Evolutionary conservation across 1,140 invertebrate species (phyloP).

Genomic region (Anastrepha obliqua): DNA sequence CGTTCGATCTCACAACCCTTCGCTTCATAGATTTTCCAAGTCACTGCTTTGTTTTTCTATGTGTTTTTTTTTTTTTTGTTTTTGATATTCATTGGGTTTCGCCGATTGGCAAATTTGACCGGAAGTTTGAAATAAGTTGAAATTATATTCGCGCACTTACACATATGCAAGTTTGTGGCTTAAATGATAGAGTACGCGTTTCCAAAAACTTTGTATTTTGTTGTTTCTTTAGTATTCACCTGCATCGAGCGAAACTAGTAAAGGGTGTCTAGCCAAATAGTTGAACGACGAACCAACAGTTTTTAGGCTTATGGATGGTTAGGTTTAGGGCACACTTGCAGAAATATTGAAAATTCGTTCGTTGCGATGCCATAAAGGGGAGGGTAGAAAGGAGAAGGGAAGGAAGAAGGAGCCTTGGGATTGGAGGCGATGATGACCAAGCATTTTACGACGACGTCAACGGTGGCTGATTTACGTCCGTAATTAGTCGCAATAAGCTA

Average conservation of each 20-base stretch:
- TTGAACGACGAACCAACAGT: too few relatives aligned
- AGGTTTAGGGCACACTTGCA: too few relatives aligned
- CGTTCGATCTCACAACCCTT: not conserved
- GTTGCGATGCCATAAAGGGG: too few relatives aligned
- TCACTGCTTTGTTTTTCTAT: not conserved
- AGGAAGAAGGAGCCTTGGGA: too few relatives aligned
- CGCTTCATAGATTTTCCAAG: not conserved
- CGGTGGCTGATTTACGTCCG: too few relatives aligned
- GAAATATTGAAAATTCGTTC: too few relatives aligned
- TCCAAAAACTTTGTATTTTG: not conserved
- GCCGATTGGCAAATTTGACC: constrained; percentile 49
- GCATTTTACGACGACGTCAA: too few relatives aligned
- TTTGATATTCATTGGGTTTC: constrained; percentile 23
- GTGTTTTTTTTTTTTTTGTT: not conserved
- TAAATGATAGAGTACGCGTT: not conserved
- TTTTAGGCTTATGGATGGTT: too few relatives aligned
- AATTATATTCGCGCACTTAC: constrained; percentile 1
- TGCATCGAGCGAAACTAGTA: not conserved
- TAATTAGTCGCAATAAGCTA: too few relatives aligned
- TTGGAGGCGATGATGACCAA: too few relatives aligned
- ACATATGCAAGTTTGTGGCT: not conserved
- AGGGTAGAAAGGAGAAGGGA: too few relatives aligned
- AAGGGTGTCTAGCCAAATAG: not conserved
- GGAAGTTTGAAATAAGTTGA: constrained; percentile 35
- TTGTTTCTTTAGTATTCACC: not conserved